Base-by-base conservation (phyloP, 2,113 vertebrate genomes). In the Cyprinodon tularosa region DNA sequence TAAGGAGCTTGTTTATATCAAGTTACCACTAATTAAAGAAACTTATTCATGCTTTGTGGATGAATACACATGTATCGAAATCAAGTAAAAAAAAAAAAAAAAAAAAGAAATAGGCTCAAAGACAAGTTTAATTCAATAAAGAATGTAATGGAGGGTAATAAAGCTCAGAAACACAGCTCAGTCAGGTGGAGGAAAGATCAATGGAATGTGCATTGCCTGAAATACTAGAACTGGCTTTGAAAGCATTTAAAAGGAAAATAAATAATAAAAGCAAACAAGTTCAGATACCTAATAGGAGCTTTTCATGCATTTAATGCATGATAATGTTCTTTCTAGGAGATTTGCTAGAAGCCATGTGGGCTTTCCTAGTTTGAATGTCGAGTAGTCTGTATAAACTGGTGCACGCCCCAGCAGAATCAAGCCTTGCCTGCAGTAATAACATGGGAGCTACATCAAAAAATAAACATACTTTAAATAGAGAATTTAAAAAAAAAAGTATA, bases 331-430 rank as follows among this genome's bases (percentile, higher is more conserved):
- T 57, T 57, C 50, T 57, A n/a, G 50, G 50, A 57, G 50, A 20
- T 57, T 8, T 57, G 20, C 50, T 20, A 20, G 50, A 57, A 57
- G n/a, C 50, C 50, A 57, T 57, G 7, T 57, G 50, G 20, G 17
- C 50, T n/a, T 57, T 57, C 50, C 17, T 8, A 57, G 20, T 57
- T 57, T 48, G 6, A 22, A 69, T 62, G 50, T 57, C 48, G 48
- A 71, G 68, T 3, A 61, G 64, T 47, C 73, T 67, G 17, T 77
- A 44, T 84, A 71, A 84, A 74, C 64, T 47, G 87, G 84, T 90
- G 77, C 89, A 89, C 88, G 86, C 91, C 84, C 90, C 86, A 76
- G 64, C 7, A 73, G 72, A 87, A 82, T 84, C 83, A 76, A 74
- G 68, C 84, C 71, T 64, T 39, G 73, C 3, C 79, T 71, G 63